Percentiles rank a stretch among this genome's conserved stretches.
phyloP scores from a whole-genome alignment of 2,888 invertebrate species.

The Lymantria dispar region DNA sequence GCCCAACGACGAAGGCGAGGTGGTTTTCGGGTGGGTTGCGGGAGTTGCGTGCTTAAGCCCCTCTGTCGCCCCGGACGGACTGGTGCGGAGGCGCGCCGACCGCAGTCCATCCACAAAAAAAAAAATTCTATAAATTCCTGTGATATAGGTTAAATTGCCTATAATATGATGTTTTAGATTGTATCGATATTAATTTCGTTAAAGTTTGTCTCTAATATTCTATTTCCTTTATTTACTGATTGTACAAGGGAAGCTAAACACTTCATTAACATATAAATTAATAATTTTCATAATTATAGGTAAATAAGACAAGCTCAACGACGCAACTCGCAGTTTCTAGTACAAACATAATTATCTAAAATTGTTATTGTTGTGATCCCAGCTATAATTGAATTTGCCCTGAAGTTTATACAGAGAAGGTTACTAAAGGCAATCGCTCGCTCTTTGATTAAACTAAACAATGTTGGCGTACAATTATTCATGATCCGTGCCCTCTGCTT shows the following conservation, averaged over 20 bases:
- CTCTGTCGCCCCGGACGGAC: too few relatives aligned
- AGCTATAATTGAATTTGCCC: conserved; percentile 71
- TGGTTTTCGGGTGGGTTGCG: too few relatives aligned
- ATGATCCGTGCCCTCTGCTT: conserved; percentile 45
- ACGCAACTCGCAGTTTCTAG: conserved; percentile 45
- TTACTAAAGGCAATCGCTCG: conserved; percentile 65
- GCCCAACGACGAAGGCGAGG: too few relatives aligned
- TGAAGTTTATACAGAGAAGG: conserved; percentile 73
- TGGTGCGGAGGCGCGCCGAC: too few relatives aligned
- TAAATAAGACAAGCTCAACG: conserved; percentile 32
- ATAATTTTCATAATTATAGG: conserved; percentile 33
- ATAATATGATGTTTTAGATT: too few relatives aligned
- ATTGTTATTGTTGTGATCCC: conserved; percentile 74
- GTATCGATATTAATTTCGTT: too few relatives aligned
- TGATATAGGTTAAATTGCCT: too few relatives aligned
- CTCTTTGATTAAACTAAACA: conserved; percentile 76
- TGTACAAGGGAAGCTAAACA: neutral
- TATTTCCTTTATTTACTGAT: too few relatives aligned
- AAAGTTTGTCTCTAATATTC: too few relatives aligned
- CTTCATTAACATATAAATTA: conserved; percentile 25
- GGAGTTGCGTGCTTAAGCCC: too few relatives aligned
- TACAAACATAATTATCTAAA: conserved; percentile 71
- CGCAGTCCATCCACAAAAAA: too few relatives aligned
- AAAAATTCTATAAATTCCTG: too few relatives aligned
- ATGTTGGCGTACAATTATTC: conserved; percentile 64